A percentile compares a stretch with the other conserved stretches of the same genome.
phyloP scores from a whole-genome alignment of 2,113 vertebrate genomes.

The Morone chrysops region DNA sequence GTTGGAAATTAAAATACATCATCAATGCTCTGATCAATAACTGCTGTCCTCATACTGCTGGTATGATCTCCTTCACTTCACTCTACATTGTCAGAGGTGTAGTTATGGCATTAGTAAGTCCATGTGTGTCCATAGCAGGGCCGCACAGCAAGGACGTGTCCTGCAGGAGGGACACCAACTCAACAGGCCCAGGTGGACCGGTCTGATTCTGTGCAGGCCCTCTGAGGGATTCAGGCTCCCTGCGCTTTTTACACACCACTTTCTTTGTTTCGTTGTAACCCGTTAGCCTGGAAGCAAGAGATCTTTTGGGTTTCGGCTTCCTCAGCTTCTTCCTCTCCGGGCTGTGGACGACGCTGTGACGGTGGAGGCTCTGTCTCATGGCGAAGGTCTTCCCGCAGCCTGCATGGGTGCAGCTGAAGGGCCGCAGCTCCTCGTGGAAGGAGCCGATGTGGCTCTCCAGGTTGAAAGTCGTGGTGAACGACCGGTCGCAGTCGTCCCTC shows the following conservation, averaged over 20 bases:
- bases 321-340: constrained; percentile 87
- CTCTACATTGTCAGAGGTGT: constrained; percentile 54
- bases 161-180: constrained; percentile 74
- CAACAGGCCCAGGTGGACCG: constrained; percentile 24
- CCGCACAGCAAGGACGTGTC: constrained; percentile 62
- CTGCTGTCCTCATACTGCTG: neutral
- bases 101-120: constrained; percentile 18
- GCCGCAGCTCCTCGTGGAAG: constrained; percentile 88
- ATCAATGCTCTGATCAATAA: neutral
- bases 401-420: constrained; percentile 85
- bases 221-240: rapidly evolving
- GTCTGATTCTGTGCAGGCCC: neutral
- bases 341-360: constrained; percentile 89
- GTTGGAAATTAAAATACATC: neutral
- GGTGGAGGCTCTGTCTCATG: constrained; percentile 92
- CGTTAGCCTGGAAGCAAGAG: constrained; percentile 90
- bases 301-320: constrained; percentile 82
- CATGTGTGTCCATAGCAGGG: constrained; percentile 33
- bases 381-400: constrained; percentile 90
- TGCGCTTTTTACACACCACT: neutral
- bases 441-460: constrained; percentile 93
- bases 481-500: constrained; percentile 87
- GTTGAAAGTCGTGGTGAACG: constrained; percentile 92
- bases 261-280: constrained; percentile 79
- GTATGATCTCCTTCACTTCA: neutral